Evolutionary conservation across 2,113 vertebrate species (phyloP), one percentile per base, ranked within the genome.

Genomic region (Gymnorhina tibicen): DNA sequence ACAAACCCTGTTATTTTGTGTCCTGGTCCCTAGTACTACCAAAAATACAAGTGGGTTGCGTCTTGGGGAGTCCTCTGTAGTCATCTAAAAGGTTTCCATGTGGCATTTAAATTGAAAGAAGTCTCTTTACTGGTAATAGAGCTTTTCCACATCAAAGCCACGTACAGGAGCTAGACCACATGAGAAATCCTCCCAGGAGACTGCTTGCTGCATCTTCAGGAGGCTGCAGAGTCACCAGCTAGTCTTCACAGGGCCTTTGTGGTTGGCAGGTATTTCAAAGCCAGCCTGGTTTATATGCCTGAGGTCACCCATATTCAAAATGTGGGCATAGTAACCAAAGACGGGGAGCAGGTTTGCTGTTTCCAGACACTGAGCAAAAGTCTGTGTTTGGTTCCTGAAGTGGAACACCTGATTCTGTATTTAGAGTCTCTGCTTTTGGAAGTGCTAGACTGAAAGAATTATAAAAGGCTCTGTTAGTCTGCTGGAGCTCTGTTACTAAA

Each of bases 111-210:
- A 39, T 70, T 28, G 27, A 50, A 80, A 32, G 7, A 58, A 80
- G 10, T 66, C 28, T 84, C 41, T 53, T 17, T 80, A 23, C 46
- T 84, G 21, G 23, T 74, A 66, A 42, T 30, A 55, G 49, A 83
- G 18, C 14, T 88, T 85, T 93, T 81, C 46, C 39, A 74, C 59
- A 59, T 77, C 64, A 91, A 79, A 95, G 79, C 11, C 13, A 35
- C 0, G 0, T 74, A 15, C 2, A 1, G 63, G 52, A 88, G 68
- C 44, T 67, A 39, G 78, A 75, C 52, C 33, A 35, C 5, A 2
- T 44, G 50, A 74, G 37, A 82, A 76, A 14, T 82, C 9, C 67
- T 87, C 46, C 23, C 47, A 73, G 39, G 37, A 72, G 44, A 42
- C 5, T 5, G 8, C 18, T 5, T 74, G 23, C 85, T 95, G 93